A percentile compares a stretch with the other conserved stretches of the same genome.
These are phyloP conservation scores for Pteromalus puparum DNA, from an alignment of 1,140 invertebrate genomes.

Conservation along the genomic window DNA sequence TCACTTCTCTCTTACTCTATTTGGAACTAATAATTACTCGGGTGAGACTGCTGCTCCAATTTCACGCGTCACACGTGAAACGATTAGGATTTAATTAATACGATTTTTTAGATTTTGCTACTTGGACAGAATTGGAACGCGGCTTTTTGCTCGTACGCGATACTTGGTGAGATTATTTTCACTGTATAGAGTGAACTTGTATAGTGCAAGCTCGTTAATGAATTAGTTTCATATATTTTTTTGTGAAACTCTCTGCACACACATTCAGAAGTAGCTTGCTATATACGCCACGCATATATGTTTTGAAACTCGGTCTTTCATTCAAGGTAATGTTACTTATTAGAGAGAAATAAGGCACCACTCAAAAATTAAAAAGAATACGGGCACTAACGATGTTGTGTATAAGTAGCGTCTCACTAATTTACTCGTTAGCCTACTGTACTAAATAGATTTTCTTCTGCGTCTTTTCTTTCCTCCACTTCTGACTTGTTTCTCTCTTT, in stretches of 20 bases:
- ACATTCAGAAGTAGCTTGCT: too few relatives aligned
- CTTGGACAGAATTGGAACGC: background rate
- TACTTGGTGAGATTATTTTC: too few relatives aligned
- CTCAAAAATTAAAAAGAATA: background rate
- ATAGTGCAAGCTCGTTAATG: too few relatives aligned
- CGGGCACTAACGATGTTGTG: background rate
- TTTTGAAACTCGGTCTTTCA: background rate
- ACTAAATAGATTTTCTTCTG: conserved; percentile 1
- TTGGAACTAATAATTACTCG: background rate
- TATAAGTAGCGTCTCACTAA: background rate
- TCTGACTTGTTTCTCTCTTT: background rate
- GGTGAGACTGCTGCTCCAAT: background rate
- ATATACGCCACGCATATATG: too few relatives aligned
- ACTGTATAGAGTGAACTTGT: too few relatives aligned
- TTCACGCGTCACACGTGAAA: background rate
- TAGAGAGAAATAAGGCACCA: background rate
- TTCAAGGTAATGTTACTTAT: background rate
- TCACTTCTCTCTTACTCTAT: background rate
- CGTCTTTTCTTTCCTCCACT: background rate
- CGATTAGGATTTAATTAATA: background rate
- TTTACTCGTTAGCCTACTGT: background rate
- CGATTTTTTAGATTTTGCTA: background rate
- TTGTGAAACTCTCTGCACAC: too few relatives aligned
- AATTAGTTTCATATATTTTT: too few relatives aligned
- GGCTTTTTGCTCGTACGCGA: too few relatives aligned